Conservation (phyloP, 2,797 vertebrate species). For the Limosa lapponica region DNA sequence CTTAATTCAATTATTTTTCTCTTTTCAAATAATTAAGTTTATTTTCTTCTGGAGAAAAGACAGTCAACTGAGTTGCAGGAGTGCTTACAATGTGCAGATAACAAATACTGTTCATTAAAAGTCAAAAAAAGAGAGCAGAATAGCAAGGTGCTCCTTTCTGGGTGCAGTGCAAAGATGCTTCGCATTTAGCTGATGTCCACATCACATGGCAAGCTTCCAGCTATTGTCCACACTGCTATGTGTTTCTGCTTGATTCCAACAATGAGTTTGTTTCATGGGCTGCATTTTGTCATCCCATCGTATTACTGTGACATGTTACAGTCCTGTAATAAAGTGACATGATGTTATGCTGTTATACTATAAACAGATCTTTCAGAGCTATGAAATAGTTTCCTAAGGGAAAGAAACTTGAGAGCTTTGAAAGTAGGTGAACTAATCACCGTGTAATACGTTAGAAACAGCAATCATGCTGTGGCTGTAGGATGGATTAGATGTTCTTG, state of each 20-base stretch:
- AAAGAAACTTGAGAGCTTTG: not conserved
- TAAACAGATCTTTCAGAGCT: not conserved
- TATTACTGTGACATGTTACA: slow-evolving; percentile 15
- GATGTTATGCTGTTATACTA: not conserved
- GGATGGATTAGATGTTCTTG: not conserved
- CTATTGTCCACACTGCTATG: not conserved
- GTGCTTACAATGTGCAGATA: not conserved
- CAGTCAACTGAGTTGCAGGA: not conserved
- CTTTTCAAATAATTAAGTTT: not conserved
- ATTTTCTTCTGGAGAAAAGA: not conserved
- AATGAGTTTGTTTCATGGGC: not conserved
- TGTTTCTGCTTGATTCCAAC: not conserved
- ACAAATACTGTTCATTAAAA: not conserved
- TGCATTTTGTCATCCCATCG: not conserved
- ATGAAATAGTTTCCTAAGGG: not conserved
- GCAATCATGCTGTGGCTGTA: not conserved
- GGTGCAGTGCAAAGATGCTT: not conserved
- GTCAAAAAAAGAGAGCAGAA: not conserved
- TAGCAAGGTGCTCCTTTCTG: not conserved
- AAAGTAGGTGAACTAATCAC: not conserved
- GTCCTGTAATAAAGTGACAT: not conserved
- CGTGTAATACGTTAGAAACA: not conserved
- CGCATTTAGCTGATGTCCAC: not conserved
- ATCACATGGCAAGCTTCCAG: not conserved
- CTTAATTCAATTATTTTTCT: not conserved